Evolutionary conservation across 1,140 invertebrate genomes (phyloP), one percentile per base, ranked within the genome.

Genomic region (Goniozus legneri): DNA sequence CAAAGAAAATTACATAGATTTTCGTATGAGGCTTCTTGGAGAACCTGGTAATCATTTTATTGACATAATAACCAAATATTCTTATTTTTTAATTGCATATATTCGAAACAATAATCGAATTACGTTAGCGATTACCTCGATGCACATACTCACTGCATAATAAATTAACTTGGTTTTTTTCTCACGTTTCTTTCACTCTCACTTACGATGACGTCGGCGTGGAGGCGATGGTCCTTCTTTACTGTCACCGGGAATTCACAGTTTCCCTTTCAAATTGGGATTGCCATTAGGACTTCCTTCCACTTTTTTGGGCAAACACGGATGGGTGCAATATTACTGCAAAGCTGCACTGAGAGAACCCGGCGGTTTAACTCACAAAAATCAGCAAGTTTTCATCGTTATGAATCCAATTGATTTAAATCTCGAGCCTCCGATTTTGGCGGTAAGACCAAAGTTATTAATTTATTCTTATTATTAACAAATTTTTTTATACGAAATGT

Each of bases 321-420:
- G 93, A 22, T 95, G 92, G 92, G 92, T 97, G 2, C 93, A 96
- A 69, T 97, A 95, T 69, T 96, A 85, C 63, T 96, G 92, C 64
- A 94, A 94, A 72, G 89, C 92, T 4, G 92, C 92, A 1, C 76
- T 95, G 1, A 78, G 91, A 38, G 92, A 95, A 69, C 88, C 90
- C 2, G 91, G 89, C 55, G 92, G 92, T 2, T 75, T 96, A 8
- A 90, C 89, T 3, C 92, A 96, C 67, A 95, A 96, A 75, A 95
- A 95, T 69, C 92, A 96, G 71, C 92, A 95, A 78, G 92, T 95
- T 7, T 96, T 97, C 69, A 94, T 96, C 58, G 91, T 97, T 0
- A 95, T 96, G 91, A 95, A 92, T 73, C 92, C 92, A 1, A 94
- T 96, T 46, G 92, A 97, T 76, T 77, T 97, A 48, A 95, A 95